Base-by-base conservation (phyloP, 2,797 vertebrate genomes). In the Australoheros facetus region DNA sequence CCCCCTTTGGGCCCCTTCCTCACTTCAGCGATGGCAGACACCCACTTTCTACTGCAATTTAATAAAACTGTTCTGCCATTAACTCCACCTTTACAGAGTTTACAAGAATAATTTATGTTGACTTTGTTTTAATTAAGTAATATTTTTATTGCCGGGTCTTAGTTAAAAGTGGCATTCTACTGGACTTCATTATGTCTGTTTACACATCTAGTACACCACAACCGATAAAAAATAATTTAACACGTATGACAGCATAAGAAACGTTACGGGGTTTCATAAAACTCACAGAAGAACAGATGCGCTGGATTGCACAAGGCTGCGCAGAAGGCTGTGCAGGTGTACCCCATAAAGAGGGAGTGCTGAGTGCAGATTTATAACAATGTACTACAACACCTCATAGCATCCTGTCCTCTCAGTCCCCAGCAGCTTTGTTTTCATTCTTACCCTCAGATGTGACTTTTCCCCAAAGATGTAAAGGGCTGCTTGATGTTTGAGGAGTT, bases 391-490 rank as follows among this genome's bases (percentile, higher is more conserved):
- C 45, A 32, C 51, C 64, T 32, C 45, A 69, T 3, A 51, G 26
- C 64, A 69, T 51, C 17, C 51, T 69, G 26, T 51, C 45, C 26
- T 69, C 42, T 51, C 42, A n/a, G 64, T 48, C 26, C 51, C 4
- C 6, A 1, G 45, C 64, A 4, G 12, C 34, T 45, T 62, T 48
- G 12, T 6, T 64, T 23, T 37, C 48, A 5, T 53, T 45, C 92
- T 86, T 96, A 99, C 98, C 97, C 96, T 96, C 83, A 99, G 94
- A 87, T 99, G 98, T n/a, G 98, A 98, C 93, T 99, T 99, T 93
- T 99, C 98, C 77, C 98, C 98, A 70, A 99, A 98, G 93, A 99
- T 95, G 81, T 99, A 99, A 73, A 99, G 95, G 21, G 97, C 96
- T 11, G 98, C 97, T 93, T 98, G 98, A 56, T 96, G 97, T 85